phyloP scores from a whole-genome alignment of 2,888 invertebrate genomes.

The Desoria tigrina region DNA sequence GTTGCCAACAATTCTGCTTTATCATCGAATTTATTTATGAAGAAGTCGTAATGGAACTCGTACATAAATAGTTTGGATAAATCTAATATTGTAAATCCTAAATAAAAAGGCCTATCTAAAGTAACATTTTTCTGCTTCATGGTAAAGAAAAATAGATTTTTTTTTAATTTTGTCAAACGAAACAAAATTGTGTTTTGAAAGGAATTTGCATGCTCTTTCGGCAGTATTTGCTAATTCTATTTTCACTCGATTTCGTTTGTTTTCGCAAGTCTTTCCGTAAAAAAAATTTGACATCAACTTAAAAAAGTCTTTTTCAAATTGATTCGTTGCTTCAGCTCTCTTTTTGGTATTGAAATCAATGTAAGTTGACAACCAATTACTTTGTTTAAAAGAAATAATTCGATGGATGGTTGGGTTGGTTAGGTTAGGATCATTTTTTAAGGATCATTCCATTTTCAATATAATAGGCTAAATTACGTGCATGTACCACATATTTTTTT shows the following conservation, averaged over 20 bases:
- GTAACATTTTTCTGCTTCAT: conserved; percentile 7
- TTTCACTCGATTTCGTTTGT: conserved; percentile 6
- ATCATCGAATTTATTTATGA: neutral
- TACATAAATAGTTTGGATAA: conserved; percentile 15
- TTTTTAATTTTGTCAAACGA: neutral
- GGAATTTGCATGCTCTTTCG: neutral
- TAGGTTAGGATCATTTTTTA: no score
- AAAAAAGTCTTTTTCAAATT: conserved; percentile 27
- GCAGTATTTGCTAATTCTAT: conserved; percentile 15
- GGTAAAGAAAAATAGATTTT: neutral
- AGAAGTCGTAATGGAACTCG: no score
- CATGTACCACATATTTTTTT: conserved; percentile 3
- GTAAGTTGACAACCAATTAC: conserved; percentile 21
- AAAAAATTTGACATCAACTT: conserved; percentile 20
- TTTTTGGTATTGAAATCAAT: conserved; percentile 23
- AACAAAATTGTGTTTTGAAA: conserved; percentile 24
- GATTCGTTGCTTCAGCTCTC: conserved; percentile 23
- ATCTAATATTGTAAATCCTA: conserved; percentile 18
- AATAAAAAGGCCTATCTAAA: conserved; percentile 24
- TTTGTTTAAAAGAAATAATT: conserved; percentile 18
- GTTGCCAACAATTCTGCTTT: neutral
- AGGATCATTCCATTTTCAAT: conserved; percentile 16
- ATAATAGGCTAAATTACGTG: conserved; percentile 15
- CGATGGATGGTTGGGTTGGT: no score
- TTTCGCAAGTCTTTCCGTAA: conserved; percentile 1